These are phyloP conservation scores for Zaprionus nigranus DNA, from an alignment of 1,140 invertebrate genomes.

Conservation along the genomic window DNA sequence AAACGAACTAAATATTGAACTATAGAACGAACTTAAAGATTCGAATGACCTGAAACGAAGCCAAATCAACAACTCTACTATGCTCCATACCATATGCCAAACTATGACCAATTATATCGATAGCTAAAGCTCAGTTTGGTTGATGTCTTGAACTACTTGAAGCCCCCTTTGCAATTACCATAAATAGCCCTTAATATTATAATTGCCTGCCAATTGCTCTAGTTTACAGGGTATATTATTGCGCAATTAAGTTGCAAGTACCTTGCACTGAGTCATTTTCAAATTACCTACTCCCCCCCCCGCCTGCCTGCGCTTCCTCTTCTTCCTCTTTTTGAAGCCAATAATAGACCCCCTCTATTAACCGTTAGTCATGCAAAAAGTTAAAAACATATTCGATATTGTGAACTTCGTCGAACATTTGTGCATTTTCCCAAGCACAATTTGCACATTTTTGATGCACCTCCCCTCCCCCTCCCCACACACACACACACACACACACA, in stretches of 20 bases:
- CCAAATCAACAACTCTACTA: too few relatives aligned
- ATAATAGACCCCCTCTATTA: not conserved
- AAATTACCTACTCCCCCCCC: not conserved
- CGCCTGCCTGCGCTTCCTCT: too few relatives aligned
- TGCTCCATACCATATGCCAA: too few relatives aligned
- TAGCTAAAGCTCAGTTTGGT: too few relatives aligned
- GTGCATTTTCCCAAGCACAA: constrained; percentile 38
- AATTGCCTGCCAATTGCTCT: not conserved
- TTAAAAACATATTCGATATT: constrained; percentile 24
- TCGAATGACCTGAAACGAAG: too few relatives aligned
- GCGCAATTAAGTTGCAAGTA: not conserved
- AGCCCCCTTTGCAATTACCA: too few relatives aligned
- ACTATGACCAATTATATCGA: too few relatives aligned
- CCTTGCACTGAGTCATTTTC: not conserved
- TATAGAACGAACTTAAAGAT: too few relatives aligned
- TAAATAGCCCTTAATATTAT: not conserved
- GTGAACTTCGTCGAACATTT: constrained; percentile 41
- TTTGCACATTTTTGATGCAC: constrained; percentile 43
- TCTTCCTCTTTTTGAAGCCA: too few relatives aligned
- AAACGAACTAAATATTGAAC: too few relatives aligned
- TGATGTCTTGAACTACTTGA: too few relatives aligned
- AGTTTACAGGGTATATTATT: not conserved
- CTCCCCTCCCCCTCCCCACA: too few relatives aligned
- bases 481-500: not conserved
- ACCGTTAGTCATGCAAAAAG: constrained; percentile 25